phyloP scores from a whole-genome alignment of 2,797 vertebrate species.

The Hipposideros larvatus region DNA sequence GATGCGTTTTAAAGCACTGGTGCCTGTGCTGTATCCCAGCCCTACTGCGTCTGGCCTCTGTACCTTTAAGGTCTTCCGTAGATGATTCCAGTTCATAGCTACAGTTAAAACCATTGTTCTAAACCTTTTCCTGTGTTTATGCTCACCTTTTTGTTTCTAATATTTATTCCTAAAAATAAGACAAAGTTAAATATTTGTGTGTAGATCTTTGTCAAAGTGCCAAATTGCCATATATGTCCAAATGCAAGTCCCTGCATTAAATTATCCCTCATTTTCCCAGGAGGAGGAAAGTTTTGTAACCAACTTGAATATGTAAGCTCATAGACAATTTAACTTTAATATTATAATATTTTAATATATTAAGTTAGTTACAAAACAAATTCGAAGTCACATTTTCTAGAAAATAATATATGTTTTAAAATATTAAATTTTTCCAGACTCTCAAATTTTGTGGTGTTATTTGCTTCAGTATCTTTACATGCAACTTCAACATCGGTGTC shows the following conservation, averaged over 20 bases:
- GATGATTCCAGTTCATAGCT: not conserved
- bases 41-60: rapidly evolving
- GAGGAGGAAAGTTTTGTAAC: not conserved
- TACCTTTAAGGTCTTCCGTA: not conserved
- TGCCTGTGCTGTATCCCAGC: rapidly evolving
- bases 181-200: not conserved
- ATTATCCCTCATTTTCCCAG: not conserved
- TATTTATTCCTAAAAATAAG: not conserved
- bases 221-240: not conserved
- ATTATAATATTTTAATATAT: not conserved
- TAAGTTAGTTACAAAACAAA: not conserved
- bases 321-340: not conserved
- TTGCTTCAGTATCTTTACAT: not conserved
- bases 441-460: not conserved
- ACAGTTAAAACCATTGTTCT: not conserved
- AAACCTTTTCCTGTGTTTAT: not conserved
- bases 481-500: not conserved
- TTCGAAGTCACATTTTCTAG: not conserved
- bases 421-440: not conserved
- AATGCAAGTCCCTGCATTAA: not conserved
- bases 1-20: not conserved
- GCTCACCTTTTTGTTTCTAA: not conserved
- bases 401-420: not conserved
- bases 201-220: not conserved
- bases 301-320: not conserved